Percentiles rank a stretch among this genome's conserved stretches.
These are phyloP conservation scores for Bombylius major DNA, from an alignment of 2,888 invertebrate species.

Conservation along the genomic window DNA sequence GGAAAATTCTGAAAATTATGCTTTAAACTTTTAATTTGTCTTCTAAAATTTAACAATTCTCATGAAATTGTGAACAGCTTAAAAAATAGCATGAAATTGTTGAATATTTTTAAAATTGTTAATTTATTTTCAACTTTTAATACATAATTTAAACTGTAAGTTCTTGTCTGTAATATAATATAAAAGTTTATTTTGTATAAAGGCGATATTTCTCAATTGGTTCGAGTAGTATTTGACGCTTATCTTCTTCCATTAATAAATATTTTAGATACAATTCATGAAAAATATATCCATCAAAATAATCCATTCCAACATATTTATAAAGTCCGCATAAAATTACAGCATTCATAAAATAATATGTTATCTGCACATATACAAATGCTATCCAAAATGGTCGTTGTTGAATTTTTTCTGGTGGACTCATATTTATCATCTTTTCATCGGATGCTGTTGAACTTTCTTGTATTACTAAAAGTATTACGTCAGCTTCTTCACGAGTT, in stretches of 20 bases:
- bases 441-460: neutral
- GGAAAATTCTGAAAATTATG: no score
- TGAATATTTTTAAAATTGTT: no score
- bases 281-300: slow-evolving; percentile 12
- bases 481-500: slow-evolving; percentile 11
- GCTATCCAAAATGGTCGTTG: slow-evolving; percentile 10
- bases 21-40: no score
- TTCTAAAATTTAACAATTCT: no score
- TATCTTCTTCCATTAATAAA: neutral
- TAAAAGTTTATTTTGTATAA: neutral
- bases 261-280: slow-evolving; percentile 11
- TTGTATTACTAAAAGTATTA: slow-evolving; percentile 6
- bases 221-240: neutral
- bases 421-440: slow-evolving; percentile 1
- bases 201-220: neutral
- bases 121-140: no score
- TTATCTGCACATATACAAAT: slow-evolving; percentile 3
- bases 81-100: no score
- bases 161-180: no score
- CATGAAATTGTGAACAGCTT: no score
- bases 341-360: slow-evolving; percentile 1
- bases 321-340: slow-evolving; percentile 7
- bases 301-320: neutral
- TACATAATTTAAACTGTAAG: no score
- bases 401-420: slow-evolving; percentile 1